These are phyloP conservation scores for Sarcophaga bullata DNA, from an alignment of 1,140 invertebrate species.

Conservation along the genomic window DNA sequence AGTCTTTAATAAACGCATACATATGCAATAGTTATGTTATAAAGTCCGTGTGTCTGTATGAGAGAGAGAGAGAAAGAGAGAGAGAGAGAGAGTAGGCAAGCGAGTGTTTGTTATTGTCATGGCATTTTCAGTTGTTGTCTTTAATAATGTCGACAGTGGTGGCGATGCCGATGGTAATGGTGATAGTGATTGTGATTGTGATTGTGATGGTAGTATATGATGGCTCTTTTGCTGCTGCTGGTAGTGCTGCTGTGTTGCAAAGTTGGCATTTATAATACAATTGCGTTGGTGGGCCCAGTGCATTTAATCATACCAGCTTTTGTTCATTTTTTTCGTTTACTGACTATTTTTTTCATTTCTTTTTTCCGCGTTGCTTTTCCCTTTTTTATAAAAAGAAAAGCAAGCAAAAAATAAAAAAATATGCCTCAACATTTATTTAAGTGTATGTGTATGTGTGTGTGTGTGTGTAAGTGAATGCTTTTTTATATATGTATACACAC, in stretches of 20 bases:
- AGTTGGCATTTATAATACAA: constrained; percentile 23
- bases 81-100: background rate
- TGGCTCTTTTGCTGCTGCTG: too few relatives aligned
- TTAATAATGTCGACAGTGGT: background rate
- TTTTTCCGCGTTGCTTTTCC: too few relatives aligned
- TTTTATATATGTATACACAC: background rate
- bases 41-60: background rate
- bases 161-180: background rate
- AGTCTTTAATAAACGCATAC: background rate
- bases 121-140: background rate
- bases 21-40: too few relatives aligned
- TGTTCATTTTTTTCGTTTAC: constrained; percentile 25
- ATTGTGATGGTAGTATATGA: background rate
- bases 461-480: background rate
- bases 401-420: background rate
- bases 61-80: background rate
- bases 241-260: background rate
- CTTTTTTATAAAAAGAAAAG: background rate
- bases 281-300: constrained; percentile 37
- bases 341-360: background rate
- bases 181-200: background rate
- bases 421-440: background rate
- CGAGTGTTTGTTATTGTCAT: background rate
- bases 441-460: constrained; percentile 1
- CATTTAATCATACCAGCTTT: constrained; percentile 38